phyloP scores from a whole-genome alignment of 1,140 invertebrate genomes.

The Oedothorax gibbosus region DNA sequence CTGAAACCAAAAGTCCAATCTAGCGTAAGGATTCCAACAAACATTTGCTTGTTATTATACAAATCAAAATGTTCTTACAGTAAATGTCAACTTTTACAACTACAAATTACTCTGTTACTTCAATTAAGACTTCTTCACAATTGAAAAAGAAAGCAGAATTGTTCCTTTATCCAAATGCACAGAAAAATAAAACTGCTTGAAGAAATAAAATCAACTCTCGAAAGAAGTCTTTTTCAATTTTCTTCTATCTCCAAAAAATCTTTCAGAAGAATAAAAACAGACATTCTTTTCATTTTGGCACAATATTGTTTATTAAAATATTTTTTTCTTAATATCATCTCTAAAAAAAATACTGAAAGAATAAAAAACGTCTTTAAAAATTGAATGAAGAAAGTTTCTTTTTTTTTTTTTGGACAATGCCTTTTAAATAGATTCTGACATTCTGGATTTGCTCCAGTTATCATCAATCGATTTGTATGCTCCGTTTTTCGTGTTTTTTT shows the following conservation, averaged over 20 bases:
- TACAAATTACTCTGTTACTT: no score
- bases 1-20: no score
- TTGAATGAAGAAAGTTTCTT: constrained; percentile 8
- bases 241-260: neutral
- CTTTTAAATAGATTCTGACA: constrained; percentile 55
- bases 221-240: constrained; percentile 5
- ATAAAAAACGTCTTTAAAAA: constrained; percentile 15
- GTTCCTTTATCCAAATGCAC: no score
- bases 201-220: no score
- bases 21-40: no score
- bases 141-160: no score
- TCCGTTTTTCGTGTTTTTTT: neutral
- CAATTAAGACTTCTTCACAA: no score
- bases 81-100: no score
- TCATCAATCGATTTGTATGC: constrained; percentile 50
- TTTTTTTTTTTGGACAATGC: constrained; percentile 40
- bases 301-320: constrained; percentile 48
- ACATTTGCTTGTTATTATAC: no score
- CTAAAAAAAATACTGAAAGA: neutral
- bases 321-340: constrained; percentile 9
- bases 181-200: no score
- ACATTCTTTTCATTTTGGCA: neutral
- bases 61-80: no score
- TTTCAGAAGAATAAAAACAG: constrained; percentile 1
- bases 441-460: constrained; percentile 52